These are phyloP conservation scores for Chiropotes sagulatus DNA, from an alignment of 2,797 vertebrate genomes.

Conservation along the genomic window DNA sequence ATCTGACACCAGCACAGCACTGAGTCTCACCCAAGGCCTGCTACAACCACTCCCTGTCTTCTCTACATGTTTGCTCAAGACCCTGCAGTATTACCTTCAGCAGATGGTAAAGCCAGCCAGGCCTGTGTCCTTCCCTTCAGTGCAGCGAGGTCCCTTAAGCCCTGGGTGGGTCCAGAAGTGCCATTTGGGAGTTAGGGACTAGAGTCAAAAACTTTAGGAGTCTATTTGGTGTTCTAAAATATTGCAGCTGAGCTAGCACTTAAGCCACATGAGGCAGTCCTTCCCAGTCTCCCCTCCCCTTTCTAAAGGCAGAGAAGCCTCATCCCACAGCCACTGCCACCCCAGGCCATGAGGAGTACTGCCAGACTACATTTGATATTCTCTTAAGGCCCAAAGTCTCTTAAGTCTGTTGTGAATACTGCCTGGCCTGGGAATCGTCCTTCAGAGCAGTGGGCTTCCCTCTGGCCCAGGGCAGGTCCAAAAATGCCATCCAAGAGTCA, in stretches of 20 bases:
- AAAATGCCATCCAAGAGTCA: not conserved
- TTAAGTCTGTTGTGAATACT: not conserved
- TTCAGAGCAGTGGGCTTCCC: not conserved
- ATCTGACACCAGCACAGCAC: not conserved
- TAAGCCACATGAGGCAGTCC: not conserved
- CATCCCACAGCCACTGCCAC: not conserved
- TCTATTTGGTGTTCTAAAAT: not conserved
- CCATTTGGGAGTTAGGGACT: not conserved
- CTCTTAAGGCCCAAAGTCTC: not conserved
- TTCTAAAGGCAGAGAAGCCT: not conserved
- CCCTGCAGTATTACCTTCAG: not conserved
- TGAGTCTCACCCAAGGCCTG: not conserved
- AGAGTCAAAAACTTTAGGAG: not conserved
- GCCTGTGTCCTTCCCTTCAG: not conserved
- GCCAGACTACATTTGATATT: not conserved
- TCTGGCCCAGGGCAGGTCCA: not conserved
- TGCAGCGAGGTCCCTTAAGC: not conserved
- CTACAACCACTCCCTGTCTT: not conserved
- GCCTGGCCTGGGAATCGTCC: not conserved
- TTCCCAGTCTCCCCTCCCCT: not conserved
- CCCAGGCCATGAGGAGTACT: not conserved
- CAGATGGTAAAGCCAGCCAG: not conserved
- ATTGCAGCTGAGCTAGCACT: not conserved
- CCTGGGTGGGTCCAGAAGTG: not conserved
- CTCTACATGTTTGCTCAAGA: not conserved